Evolutionary conservation across 2,888 invertebrate species (phyloP).

Genomic region (Bursaphelenchus okinawaensis): DNA sequence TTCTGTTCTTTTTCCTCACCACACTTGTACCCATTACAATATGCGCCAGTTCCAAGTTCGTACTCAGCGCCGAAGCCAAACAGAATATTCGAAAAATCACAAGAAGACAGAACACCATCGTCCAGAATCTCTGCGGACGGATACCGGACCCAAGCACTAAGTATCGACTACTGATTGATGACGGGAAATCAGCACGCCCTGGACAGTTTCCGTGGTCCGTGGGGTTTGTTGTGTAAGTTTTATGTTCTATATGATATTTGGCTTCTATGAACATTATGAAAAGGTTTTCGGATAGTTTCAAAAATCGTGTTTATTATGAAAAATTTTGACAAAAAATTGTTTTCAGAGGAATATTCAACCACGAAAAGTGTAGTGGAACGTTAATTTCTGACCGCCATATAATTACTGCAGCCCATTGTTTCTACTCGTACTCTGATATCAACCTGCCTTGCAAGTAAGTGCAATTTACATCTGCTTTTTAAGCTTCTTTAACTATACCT

Average conservation of each 20-base stretch:
- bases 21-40: no score
- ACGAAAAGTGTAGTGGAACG: conserved; percentile 3
- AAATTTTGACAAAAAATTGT: neutral
- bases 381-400: conserved; percentile 12
- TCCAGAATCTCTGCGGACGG: neutral
- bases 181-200: neutral
- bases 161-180: neutral
- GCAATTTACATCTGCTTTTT: neutral
- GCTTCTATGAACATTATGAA: no score
- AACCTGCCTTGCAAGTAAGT: conserved; percentile 14
- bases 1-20: neutral
- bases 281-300: no score
- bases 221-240: neutral
- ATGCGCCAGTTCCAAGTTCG: neutral
- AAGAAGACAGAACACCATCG: neutral
- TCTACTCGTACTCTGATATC: conserved; percentile 1
- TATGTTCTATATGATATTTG: neutral
- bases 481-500: neutral
- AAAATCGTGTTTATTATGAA: no score
- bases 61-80: neutral
- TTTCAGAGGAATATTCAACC: neutral
- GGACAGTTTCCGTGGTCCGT: neutral
- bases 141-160: neutral
- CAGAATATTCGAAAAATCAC: neutral
- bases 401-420: conserved; percentile 16